Conservation (phyloP, 2,113 vertebrate genomes). For the Myanophis thanlyinensis region DNA sequence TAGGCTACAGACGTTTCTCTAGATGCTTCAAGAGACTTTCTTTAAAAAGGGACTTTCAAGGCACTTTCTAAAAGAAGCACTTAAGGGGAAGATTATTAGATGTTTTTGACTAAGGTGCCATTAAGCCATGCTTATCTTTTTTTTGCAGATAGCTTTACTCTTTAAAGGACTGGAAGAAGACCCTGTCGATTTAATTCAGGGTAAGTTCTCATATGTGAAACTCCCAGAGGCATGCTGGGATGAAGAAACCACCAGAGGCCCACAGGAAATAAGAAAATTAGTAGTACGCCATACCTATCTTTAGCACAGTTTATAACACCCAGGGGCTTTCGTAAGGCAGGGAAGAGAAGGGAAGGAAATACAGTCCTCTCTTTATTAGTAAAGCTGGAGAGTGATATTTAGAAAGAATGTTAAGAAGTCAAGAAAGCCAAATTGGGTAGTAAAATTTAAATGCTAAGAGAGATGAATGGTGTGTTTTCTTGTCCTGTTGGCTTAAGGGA, state of each 20-base stretch:
- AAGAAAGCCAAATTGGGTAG: not conserved
- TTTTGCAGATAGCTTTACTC: not conserved
- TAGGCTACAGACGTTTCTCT: not conserved
- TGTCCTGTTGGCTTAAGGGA: not conserved
- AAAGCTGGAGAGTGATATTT: constrained; percentile 3
- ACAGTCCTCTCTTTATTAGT: not conserved
- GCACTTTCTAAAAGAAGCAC: not conserved
- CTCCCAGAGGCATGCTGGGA: not conserved
- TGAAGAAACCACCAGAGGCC: not conserved
- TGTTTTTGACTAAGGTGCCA: not conserved
- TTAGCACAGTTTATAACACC: not conserved
- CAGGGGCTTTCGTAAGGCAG: not conserved
- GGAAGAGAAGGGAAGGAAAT: not conserved
- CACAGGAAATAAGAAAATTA: constrained; percentile 1
- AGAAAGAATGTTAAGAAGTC: not conserved
- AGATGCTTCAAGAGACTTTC: not conserved
- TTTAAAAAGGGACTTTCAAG: not conserved
- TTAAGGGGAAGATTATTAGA: not conserved
- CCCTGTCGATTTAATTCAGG: not conserved
- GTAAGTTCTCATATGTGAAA: not conserved
- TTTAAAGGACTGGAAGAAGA: not conserved
- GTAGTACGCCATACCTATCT: not conserved
- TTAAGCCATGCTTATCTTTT: not conserved
- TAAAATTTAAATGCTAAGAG: not conserved
- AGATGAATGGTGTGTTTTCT: not conserved